phyloP scores from a whole-genome alignment of 2,797 vertebrate genomes.

The Leontocebus nigricollis region DNA sequence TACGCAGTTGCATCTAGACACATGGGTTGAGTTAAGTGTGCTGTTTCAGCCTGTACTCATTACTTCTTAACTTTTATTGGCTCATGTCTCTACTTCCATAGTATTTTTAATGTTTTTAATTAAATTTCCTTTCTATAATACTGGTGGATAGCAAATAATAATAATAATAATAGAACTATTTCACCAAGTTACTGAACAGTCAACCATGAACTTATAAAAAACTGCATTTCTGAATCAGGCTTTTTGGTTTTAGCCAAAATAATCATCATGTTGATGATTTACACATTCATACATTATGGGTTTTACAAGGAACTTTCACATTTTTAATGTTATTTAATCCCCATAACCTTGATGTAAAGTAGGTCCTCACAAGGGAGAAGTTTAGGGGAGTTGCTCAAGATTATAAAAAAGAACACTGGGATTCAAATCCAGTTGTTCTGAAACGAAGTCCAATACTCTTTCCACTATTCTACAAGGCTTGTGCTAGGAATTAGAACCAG shows the following conservation, averaged over 20 bases:
- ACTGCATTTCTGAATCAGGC: constrained; percentile 41
- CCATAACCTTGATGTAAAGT: constrained; percentile 14
- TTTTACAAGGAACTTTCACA: constrained; percentile 45
- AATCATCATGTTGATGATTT: constrained; percentile 19
- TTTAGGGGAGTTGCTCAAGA: neutral
- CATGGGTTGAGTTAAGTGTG: constrained; percentile 57
- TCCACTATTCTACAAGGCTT: neutral
- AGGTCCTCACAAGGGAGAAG: constrained; percentile 11
- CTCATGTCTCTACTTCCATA: constrained; percentile 67
- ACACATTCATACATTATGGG: neutral
- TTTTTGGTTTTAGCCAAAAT: constrained; percentile 49
- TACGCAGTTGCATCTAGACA: neutral
- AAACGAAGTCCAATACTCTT: neutral
- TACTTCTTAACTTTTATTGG: constrained; percentile 78
- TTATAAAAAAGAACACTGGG: constrained; percentile 1
- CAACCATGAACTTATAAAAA: constrained; percentile 61
- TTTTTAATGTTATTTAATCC: constrained; percentile 59
- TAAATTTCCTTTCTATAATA: constrained; percentile 78
- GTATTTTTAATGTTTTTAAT: constrained; percentile 80
- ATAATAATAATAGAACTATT: constrained; percentile 41
- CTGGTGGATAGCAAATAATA: constrained; percentile 51
- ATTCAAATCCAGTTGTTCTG: constrained; percentile 42
- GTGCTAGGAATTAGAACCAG: neutral
- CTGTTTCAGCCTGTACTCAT: constrained; percentile 76
- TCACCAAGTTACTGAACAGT: constrained; percentile 53